Base-by-base conservation (phyloP, 2,888 invertebrate species). In the Andrena haemorrhoa region DNA sequence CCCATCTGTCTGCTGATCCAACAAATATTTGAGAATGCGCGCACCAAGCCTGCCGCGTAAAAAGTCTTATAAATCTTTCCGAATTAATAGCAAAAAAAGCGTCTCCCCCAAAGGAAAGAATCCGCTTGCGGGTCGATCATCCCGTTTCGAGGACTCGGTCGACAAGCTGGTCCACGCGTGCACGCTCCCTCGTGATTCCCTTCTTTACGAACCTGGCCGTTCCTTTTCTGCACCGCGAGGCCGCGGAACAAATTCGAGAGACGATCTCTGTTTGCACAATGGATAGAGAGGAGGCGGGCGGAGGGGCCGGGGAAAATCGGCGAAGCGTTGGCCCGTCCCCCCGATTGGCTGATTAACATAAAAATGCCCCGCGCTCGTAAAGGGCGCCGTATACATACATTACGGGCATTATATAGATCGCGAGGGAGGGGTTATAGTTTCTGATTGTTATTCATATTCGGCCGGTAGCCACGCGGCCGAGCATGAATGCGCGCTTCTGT, bases 391-490 rank as follows among this genome's bases (percentile, higher is more conserved):
- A 86, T 84, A 85, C 86, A 72, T 85, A 88, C 83, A 86, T 87
- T 87, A 83, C 80, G 61, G 71, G 73, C 76, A 77, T 86, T 81
- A 85, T 83, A 78, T 70, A 82, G 66, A 80, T 81, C 80, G 79
- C 85, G 73, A 82, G 82, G 86, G 82, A 88, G 84, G 89, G 86
- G 89, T 92, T 90, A 90, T 87, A 89, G 88, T 90, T 90, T 89
- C 88, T 89, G 89, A 92, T 93, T 93, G 91, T 92, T 92, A 91
- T 92, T 92, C 91, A 91, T 92, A 90, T 89, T 86, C 64, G 80
- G 86, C 68, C 74, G 81, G 72, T 79, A 69, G 86, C 72, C 65
- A 69, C 85, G 79, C 79, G 65, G 72, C 75, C 79, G 77, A 65
- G 69, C 84, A 80, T 80, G 79, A 82, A 80, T 76, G 66, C 87